A percentile compares a stretch with the other conserved stretches of the same genome.
Evolutionary conservation across 2,888 invertebrate genomes (phyloP).

Genomic region (Mallateleia sp.): DNA sequence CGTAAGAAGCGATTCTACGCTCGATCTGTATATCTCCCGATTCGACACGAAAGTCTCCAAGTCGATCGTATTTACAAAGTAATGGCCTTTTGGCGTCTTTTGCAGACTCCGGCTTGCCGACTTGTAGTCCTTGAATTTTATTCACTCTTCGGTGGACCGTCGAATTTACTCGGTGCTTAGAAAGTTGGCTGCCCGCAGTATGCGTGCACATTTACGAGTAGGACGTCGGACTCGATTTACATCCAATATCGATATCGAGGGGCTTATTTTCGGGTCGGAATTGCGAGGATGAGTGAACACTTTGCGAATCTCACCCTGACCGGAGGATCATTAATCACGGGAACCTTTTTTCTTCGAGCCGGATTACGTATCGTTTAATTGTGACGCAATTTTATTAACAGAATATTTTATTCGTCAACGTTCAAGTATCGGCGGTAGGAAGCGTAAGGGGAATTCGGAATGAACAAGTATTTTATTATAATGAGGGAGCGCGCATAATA

Average conservation of each 20-base stretch:
- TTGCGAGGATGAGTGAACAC: slow-evolving; percentile 30
- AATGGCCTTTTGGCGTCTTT: slow-evolving; percentile 73
- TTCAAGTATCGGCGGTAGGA: not conserved
- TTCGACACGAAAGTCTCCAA: slow-evolving; percentile 43
- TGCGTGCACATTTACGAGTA: slow-evolving; percentile 26
- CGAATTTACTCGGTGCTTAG: slow-evolving; percentile 71
- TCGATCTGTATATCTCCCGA: slow-evolving; percentile 60
- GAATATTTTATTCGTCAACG: slow-evolving; percentile 6
- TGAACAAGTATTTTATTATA: slow-evolving; percentile 33
- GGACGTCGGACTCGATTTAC: slow-evolving; percentile 48
- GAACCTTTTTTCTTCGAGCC: not conserved
- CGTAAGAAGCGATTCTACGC: slow-evolving; percentile 52
- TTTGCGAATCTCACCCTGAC: slow-evolving; percentile 31
- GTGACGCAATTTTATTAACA: slow-evolving; percentile 8
- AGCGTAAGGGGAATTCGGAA: not conserved
- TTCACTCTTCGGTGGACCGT: slow-evolving; percentile 63
- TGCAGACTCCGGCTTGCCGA: slow-evolving; percentile 61
- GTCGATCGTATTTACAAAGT: slow-evolving; percentile 73
- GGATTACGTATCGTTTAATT: not conserved
- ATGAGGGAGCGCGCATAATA: slow-evolving; percentile 11
- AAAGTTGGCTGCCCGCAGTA: slow-evolving; percentile 56
- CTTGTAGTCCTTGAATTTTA: slow-evolving; percentile 71
- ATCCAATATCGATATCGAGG: slow-evolving; percentile 22
- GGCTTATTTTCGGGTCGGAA: slow-evolving; percentile 26
- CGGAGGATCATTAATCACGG: slow-evolving; percentile 38